phyloP scores from a whole-genome alignment of 2,888 invertebrate species.

The Eueremaeus valkanovi region DNA sequence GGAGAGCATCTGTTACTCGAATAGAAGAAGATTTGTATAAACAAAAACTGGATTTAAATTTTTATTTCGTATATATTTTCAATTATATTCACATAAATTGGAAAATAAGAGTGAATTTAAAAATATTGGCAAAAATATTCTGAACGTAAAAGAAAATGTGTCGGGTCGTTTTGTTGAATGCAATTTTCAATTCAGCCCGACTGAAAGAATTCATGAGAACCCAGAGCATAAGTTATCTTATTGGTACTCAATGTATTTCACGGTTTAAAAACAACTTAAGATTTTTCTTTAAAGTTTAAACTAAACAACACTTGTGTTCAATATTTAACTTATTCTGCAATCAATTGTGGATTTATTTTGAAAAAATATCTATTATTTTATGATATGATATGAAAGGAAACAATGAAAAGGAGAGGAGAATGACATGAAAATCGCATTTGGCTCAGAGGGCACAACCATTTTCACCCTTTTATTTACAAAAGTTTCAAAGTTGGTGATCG shows the following conservation, averaged over 20 bases:
- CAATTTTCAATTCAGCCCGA: too few relatives aligned
- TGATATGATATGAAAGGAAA: neutral
- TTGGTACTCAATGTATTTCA: neutral
- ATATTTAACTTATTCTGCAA: neutral
- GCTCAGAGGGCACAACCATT: neutral
- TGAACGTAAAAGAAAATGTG: too few relatives aligned
- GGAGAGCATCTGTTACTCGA: neutral
- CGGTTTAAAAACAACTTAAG: too few relatives aligned
- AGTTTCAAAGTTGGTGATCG: neutral
- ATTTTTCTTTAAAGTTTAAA: too few relatives aligned
- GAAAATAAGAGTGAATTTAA: neutral
- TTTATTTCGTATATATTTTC: neutral
- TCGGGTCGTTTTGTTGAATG: too few relatives aligned
- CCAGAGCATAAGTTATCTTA: too few relatives aligned
- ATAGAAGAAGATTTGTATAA: neutral
- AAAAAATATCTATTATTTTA: neutral
- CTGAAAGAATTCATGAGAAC: too few relatives aligned
- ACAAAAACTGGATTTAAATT: neutral
- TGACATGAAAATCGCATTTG: neutral
- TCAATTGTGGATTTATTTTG: neutral
- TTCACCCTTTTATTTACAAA: slow-evolving; percentile 33
- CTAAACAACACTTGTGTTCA: neutral
- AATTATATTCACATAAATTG: neutral
- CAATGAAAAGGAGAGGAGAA: neutral
- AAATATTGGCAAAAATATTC: too few relatives aligned